A percentile compares a stretch with the other conserved stretches of the same genome.
These are phyloP conservation scores for Drosophila silvestris DNA, from an alignment of 2,888 invertebrate species.

Conservation along the genomic window DNA sequence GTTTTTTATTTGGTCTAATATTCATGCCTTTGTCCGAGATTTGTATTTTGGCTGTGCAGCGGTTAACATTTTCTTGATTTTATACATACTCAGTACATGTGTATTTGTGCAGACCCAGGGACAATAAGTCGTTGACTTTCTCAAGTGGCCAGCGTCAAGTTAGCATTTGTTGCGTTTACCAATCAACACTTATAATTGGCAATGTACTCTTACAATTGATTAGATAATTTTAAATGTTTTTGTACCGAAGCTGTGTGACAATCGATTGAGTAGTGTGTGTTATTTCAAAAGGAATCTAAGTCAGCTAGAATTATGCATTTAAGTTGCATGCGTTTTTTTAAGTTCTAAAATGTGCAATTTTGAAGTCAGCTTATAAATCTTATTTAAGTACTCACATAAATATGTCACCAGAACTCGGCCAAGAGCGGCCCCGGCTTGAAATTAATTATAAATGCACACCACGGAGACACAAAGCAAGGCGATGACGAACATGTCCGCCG, in stretches of 20 bases:
- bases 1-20: constrained; percentile 71
- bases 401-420: constrained; percentile 1
- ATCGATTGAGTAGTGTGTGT: background rate
- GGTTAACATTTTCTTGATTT: constrained; percentile 12
- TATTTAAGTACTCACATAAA: background rate
- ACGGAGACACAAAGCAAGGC: background rate
- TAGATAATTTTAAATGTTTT: background rate
- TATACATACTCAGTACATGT: too few species aligned
- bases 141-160: too few species aligned
- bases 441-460: constrained; percentile 8
- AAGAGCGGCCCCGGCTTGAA: background rate
- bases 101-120: background rate
- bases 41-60: constrained; percentile 9
- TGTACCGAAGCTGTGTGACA: background rate
- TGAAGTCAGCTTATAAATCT: background rate
- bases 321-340: background rate
- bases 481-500: constrained; percentile 56
- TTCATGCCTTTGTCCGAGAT: constrained; percentile 29
- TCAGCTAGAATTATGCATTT: background rate
- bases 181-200: background rate
- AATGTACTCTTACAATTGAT: background rate
- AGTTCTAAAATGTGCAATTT: background rate
- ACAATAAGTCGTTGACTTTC: background rate
- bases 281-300: background rate
- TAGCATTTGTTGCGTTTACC: background rate